Evolutionary conservation across 1,140 invertebrate species (phyloP), one percentile per base, ranked within the genome.

Genomic region (Papilio machaon): DNA sequence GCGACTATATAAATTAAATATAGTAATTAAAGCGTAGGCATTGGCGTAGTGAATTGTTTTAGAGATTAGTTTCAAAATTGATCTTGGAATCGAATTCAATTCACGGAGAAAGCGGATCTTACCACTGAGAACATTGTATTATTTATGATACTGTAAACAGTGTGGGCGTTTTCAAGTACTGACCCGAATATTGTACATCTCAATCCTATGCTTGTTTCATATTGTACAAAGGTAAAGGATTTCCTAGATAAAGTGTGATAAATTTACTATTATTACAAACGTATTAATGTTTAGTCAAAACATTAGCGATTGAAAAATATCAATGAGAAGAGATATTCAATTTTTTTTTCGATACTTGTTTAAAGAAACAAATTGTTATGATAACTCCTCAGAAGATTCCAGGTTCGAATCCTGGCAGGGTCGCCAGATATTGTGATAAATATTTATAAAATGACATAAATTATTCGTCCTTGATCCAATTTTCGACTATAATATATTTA

Each of bases 91-190:
- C 73, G 46, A 74, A 74, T 74, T 74, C 73, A 74, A 74, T 43
- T 19, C 38, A n/a, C 73, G 23, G 74, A 76, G 74, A 76, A 76
- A 76, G 46, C 47, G 43, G 46, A 52, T 76, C 46, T 76, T 76
- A 76, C 74, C 46, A 76, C 74, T 19, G 46, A 76, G 46, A 49
- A 76, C 47, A 76, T 76, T 76, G 74, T 76, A 76, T 76, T 76
- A 76, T 76, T 76, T 76, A 76, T 52, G 10, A 52, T 54, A 76
- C 52, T 52, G 2, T 52, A 54, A 30, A 47, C 13, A 19, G 23
- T 13, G 74, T 76, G 35, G 64, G 64, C 64, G 64, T 70, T 38
- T 35, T 15, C 60, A 70, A 70, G 64, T 70, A 70, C 64, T 70
- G 64, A 70, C 64, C 64, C 30, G 30, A 70, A 70, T 54, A 54